Conservation (phyloP, 2,113 vertebrate species). For the Hucho hucho region DNA sequence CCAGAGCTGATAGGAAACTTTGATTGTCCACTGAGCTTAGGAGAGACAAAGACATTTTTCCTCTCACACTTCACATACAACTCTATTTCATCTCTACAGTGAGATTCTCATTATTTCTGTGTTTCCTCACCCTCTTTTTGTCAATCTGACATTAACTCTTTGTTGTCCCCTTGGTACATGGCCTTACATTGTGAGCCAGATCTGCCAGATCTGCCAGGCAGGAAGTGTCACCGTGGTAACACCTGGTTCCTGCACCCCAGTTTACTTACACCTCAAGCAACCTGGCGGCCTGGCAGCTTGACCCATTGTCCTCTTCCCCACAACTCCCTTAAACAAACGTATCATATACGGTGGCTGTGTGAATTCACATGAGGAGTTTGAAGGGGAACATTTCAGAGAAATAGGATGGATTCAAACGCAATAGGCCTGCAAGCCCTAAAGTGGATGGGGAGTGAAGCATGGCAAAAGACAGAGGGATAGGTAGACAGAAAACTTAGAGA, state of each 20-base stretch:
- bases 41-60: slow-evolving; percentile 74
- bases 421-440: background rate
- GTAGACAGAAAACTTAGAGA: slow-evolving; percentile 1
- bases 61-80: slow-evolving; percentile 65
- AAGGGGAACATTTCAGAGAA: slow-evolving; percentile 12
- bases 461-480: background rate
- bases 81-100: slow-evolving; percentile 58
- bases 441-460: background rate
- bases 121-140: slow-evolving; percentile 16
- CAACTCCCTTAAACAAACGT: background rate
- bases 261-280: slow-evolving; percentile 25
- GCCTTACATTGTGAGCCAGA: slow-evolving; percentile 37
- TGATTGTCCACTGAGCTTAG: slow-evolving; percentile 73
- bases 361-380: background rate
- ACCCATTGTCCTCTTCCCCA: slow-evolving; percentile 22
- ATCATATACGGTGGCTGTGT: background rate
- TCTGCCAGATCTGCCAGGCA: slow-evolving; percentile 38
- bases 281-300: slow-evolving; percentile 5
- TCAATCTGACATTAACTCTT: slow-evolving; percentile 15
- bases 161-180: slow-evolving; percentile 28
- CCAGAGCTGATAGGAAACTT: slow-evolving; percentile 77
- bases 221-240: slow-evolving; percentile 63
- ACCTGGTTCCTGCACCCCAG: slow-evolving; percentile 44
- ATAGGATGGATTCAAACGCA: background rate
- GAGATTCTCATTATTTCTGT: background rate